phyloP scores from a whole-genome alignment of 2,797 vertebrate species.

The Scolopax bukidnonensis region DNA sequence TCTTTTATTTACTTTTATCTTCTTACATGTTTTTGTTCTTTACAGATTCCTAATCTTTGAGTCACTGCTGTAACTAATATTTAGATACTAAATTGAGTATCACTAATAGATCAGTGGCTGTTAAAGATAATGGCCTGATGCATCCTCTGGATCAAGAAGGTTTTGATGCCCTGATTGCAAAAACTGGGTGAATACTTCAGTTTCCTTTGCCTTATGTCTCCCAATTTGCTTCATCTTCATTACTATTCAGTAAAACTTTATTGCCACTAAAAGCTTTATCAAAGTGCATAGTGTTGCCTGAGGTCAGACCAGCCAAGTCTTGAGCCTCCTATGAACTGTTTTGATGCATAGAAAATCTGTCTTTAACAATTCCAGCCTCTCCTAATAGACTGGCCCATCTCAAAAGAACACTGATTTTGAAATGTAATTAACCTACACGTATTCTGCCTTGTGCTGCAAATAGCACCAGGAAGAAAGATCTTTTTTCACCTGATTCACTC shows the following conservation, averaged over 20 bases:
- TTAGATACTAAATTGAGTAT: background rate
- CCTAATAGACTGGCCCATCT: slow-evolving; percentile 43
- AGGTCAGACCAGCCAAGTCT: slow-evolving; percentile 51
- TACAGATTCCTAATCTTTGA: background rate
- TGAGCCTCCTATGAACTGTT: slow-evolving; percentile 38
- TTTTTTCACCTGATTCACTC: background rate
- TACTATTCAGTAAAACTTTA: slow-evolving; percentile 58
- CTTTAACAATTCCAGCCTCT: slow-evolving; percentile 41
- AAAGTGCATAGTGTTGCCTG: slow-evolving; percentile 22
- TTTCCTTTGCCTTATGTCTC: slow-evolving; percentile 20
- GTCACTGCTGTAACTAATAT: background rate
- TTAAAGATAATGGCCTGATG: background rate
- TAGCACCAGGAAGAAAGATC: background rate
- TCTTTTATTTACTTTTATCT: background rate
- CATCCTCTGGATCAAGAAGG: background rate
- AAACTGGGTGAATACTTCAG: background rate
- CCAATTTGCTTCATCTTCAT: slow-evolving; percentile 44
- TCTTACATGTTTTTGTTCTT: background rate
- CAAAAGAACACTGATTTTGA: slow-evolving; percentile 26
- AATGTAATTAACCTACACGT: slow-evolving; percentile 21
- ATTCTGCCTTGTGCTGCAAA: slow-evolving; percentile 12
- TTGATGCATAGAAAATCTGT: slow-evolving; percentile 46
- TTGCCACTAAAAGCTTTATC: slow-evolving; percentile 56
- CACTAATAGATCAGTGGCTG: background rate
- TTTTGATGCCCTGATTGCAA: background rate